phyloP scores from a whole-genome alignment of 2,113 vertebrate species.

The Myanophis thanlyinensis region DNA sequence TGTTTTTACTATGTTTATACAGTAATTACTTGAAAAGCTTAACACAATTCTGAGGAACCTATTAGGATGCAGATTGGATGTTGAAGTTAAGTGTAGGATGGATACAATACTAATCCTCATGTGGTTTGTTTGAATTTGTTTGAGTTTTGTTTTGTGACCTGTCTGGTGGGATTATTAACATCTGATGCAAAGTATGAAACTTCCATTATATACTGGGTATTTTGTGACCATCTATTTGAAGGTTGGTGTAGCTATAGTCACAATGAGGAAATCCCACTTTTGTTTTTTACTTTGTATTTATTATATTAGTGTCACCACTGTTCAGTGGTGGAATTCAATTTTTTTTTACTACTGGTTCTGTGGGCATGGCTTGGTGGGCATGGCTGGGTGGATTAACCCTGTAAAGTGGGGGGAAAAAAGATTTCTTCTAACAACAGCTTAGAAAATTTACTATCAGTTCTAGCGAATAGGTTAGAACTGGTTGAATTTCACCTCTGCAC shows the following conservation, averaged over 20 bases:
- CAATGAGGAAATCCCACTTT: neutral
- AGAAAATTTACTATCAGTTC: no score
- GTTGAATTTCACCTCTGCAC: no score
- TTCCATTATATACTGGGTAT: neutral
- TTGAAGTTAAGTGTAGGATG: neutral
- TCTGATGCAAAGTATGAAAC: neutral
- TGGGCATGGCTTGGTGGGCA: no score
- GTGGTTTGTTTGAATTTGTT: neutral
- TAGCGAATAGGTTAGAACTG: no score
- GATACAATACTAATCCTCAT: neutral
- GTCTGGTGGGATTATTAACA: neutral
- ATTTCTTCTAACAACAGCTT: no score
- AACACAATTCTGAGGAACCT: neutral
- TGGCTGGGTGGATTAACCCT: no score
- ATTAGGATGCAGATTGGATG: neutral
- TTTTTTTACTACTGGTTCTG: no score
- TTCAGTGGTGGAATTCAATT: no score
- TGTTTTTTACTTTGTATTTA: neutral
- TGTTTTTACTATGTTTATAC: neutral
- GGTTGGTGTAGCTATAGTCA: neutral
- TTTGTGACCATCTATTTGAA: neutral
- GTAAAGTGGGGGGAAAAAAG: no score
- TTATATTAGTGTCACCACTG: neutral
- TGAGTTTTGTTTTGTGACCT: neutral
- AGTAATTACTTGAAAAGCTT: neutral